Evolutionary conservation across 2,797 vertebrate genomes (phyloP).

Genomic region (Myripristis jacobus): DNA sequence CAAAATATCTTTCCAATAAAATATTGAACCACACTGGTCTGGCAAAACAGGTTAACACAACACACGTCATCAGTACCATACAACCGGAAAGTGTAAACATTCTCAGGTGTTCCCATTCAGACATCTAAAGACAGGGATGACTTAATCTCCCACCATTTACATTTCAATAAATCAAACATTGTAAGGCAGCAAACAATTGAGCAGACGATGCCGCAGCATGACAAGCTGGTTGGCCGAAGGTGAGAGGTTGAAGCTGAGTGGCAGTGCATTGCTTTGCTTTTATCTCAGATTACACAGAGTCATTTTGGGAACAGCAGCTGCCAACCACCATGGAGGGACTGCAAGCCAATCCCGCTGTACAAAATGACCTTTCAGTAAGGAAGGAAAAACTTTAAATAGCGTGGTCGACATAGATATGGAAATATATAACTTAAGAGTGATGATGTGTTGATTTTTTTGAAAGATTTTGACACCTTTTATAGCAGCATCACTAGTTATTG

Average conservation of each 20-base stretch:
- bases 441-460: too few species aligned
- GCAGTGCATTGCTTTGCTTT: slow-evolving; percentile 41
- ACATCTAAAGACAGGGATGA: slow-evolving; percentile 13
- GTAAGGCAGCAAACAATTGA: slow-evolving; percentile 41
- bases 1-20: slow-evolving; percentile 20
- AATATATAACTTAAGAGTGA: slow-evolving; percentile 28
- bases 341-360: slow-evolving; percentile 28
- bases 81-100: slow-evolving; percentile 56
- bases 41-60: slow-evolving; percentile 20
- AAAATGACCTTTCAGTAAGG: slow-evolving; percentile 52
- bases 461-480: too few species aligned
- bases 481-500: too few species aligned
- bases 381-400: slow-evolving; percentile 61
- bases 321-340: slow-evolving; percentile 32
- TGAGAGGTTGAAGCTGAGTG: slow-evolving; percentile 22
- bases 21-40: slow-evolving; percentile 25
- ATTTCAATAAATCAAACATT: slow-evolving; percentile 3
- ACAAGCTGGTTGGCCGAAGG: neutral
- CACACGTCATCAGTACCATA: slow-evolving; percentile 23
- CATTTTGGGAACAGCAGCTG: slow-evolving; percentile 76
- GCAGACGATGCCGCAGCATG: neutral
- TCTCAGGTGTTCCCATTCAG: slow-evolving; percentile 38
- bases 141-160: slow-evolving; percentile 4
- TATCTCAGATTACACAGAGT: slow-evolving; percentile 70
- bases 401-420: slow-evolving; percentile 12